phyloP scores from a whole-genome alignment of 2,888 invertebrate species.

The Biston stratarius region DNA sequence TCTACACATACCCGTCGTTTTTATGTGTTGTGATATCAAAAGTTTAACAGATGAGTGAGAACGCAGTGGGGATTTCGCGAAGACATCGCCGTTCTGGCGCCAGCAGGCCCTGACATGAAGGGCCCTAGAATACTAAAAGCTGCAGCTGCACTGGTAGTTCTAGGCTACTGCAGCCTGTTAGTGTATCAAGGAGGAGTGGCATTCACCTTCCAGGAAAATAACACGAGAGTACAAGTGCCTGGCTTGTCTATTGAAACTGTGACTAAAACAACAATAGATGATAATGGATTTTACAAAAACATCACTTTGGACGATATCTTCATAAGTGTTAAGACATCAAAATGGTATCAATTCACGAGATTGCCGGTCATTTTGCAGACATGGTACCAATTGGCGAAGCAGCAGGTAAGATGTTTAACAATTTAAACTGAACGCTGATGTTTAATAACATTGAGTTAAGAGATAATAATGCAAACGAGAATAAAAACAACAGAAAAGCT shows the following conservation, averaged over 20 bases:
- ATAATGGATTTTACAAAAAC: conserved; percentile 79
- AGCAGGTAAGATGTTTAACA: conserved; percentile 90
- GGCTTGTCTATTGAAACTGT: conserved; percentile 82
- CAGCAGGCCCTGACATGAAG: conserved; percentile 76
- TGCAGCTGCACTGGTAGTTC: conserved; percentile 81
- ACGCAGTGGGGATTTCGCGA: conserved; percentile 67
- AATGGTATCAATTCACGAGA: conserved; percentile 93
- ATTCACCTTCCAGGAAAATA: conserved; percentile 82
- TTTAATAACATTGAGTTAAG: conserved; percentile 29
- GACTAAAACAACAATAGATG: conserved; percentile 75
- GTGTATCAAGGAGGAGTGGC: conserved; percentile 87
- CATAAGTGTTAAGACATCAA: conserved; percentile 98
- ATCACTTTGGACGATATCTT: conserved; percentile 95
- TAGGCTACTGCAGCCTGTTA: conserved; percentile 87
- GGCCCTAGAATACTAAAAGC: conserved; percentile 81
- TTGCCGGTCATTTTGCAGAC: conserved; percentile 96
- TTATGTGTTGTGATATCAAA: conserved; percentile 72
- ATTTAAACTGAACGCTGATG: conserved; percentile 6
- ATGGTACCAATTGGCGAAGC: conserved; percentile 97
- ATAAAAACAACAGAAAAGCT: conserved; percentile 25
- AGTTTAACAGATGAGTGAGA: conserved; percentile 82
- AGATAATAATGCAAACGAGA: conserved; percentile 10
- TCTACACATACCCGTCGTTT: conserved; percentile 58
- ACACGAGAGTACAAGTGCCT: conserved; percentile 75
- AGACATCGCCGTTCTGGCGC: conserved; percentile 74